These are phyloP conservation scores for Triplophysa bombifrons DNA, from an alignment of 2,797 vertebrate species.

Conservation along the genomic window DNA sequence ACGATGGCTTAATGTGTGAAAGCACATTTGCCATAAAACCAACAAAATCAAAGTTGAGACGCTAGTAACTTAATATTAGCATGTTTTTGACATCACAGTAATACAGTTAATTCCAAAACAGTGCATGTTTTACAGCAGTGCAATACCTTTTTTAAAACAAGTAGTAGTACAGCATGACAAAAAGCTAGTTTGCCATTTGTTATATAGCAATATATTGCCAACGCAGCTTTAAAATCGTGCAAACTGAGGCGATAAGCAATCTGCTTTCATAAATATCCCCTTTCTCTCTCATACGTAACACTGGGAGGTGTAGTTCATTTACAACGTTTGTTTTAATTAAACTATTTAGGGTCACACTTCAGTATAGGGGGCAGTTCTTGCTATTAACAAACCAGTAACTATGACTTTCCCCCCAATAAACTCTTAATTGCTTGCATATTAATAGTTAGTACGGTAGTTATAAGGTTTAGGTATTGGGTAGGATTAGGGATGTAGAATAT, in stretches of 20 bases:
- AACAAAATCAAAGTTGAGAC: background rate
- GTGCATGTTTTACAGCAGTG: too few relatives aligned
- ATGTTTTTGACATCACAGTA: slow-evolving; percentile 4
- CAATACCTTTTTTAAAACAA: too few relatives aligned
- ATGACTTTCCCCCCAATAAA: too few relatives aligned
- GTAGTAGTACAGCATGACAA: background rate
- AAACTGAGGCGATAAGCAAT: slow-evolving; percentile 24
- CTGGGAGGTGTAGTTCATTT: background rate
- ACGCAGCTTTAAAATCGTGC: background rate
- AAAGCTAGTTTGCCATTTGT: slow-evolving; percentile 1
- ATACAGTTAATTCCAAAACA: background rate
- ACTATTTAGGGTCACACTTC: too few relatives aligned
- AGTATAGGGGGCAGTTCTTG: too few relatives aligned
- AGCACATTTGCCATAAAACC: background rate
- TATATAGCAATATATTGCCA: background rate
- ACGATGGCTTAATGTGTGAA: background rate
- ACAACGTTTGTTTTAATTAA: background rate
- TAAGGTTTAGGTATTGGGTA: too few relatives aligned
- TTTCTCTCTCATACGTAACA: background rate
- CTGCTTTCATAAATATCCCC: background rate
- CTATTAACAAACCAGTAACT: too few relatives aligned
- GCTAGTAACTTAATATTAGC: background rate
- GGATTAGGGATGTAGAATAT: too few relatives aligned
- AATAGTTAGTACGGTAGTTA: too few relatives aligned
- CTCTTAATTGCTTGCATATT: too few relatives aligned